Base-by-base conservation (phyloP, 2,113 vertebrate genomes). In the Pyxicephalus adspersus region DNA sequence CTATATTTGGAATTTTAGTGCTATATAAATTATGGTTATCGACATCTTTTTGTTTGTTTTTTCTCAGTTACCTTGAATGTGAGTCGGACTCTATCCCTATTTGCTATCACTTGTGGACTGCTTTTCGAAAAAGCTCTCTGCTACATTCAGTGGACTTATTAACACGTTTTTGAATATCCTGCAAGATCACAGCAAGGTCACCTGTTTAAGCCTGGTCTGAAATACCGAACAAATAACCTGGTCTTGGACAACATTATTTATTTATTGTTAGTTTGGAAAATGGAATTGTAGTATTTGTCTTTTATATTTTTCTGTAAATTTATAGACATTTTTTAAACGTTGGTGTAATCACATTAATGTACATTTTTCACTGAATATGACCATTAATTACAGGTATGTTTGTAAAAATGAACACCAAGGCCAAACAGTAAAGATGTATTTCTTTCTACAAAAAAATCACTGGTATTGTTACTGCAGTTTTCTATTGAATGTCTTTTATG, bases 51-150 rank as follows among this genome's bases (percentile, higher is more conserved):
- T 0, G 58, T 52, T 80, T 65, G 64, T 2, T 57, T 38, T 55
- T 54, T 3, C 2, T 25, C 38, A 99, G 98, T 98, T 86, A 94
- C 95, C 26, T 87, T 99, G 82, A 96, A 98, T 85, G 89, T 94
- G 88, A 95, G 88, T 55, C 90, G 95, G 18, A 86, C 91, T 61
- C 85, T 95, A 3, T 92, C 96, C 1, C 81, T 96, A 81, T 18
- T 91, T 84, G 92, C 94, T 0, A 90, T 98, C 80, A 67, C 92
- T 50, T 84, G 90, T 0, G 97, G 97, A 66, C 89, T 96, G 57
- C 84, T 97, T 82, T 83, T 93, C 11, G 97, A 99, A 90, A 94
- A 88, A 28, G 85, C 88, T 17, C 83, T 89, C 76, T 93, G 83
- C 83, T 85, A 86, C 76, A 91, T 94, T 51, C 88, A 89, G 75